Evolutionary conservation across 2,888 invertebrate species (phyloP), one percentile per base, ranked within the genome.

Genomic region (Brenthis daphne): DNA sequence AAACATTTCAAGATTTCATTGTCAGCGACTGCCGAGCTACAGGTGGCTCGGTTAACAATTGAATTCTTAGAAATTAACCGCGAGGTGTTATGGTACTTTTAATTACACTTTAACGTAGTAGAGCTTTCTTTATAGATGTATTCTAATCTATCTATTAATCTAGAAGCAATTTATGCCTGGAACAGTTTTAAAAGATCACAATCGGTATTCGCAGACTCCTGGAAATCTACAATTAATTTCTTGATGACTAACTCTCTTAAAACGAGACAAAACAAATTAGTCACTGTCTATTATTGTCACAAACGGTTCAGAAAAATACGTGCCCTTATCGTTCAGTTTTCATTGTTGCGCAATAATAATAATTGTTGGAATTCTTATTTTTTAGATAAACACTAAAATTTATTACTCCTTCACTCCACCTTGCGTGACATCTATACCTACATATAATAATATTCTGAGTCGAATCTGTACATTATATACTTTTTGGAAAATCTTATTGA

Each of bases 191-290:
- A 29, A 50, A 50, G n/a, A 60, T 50, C 3, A 11, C 8, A 51
- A 53, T 53, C 3, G 24, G 53, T n/a, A 65, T 54, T 66, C 54
- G 48, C 54, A 66, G 66, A 48, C 54, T 60, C 54, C 57, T 69
- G 73, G 74, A 74, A 74, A 72, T 72, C 53, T 74, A 74, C 70
- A 68, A 55, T 67, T 57, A 70, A 69, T 61, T 57, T 67, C 58
- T 65, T 66, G 51, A 68, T 74, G 74, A 71, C 56, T 72, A 68
- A 65, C 64, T 63, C 66, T 63, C 51, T 68, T 57, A 71, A 70
- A 71, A 48, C 24, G 55, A 68, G 53, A 70, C 57, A 69, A 68
- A 73, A 67, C 64, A 71, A 48, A 65, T 74, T 72, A 75, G 65
- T 75, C 74, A 74, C 65, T 48, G 43, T 6, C 43, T 65, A 58